These are phyloP conservation scores for Pristionchus japonicus DNA, from an alignment of 2,888 invertebrate species.

Conservation along the genomic window DNA sequence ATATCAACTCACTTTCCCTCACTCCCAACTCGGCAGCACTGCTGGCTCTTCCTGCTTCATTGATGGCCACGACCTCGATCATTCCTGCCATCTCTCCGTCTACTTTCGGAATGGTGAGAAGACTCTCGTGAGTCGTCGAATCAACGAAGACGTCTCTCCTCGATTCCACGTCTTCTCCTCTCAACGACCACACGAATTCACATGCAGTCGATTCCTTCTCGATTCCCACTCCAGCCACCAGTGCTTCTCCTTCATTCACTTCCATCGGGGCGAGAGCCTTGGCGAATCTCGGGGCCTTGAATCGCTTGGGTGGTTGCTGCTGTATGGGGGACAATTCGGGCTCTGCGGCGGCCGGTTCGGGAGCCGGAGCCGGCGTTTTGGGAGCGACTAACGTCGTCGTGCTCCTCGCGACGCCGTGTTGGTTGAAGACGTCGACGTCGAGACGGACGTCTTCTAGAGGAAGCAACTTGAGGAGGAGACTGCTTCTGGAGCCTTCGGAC, in stretches of 20 bases:
- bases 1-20: constrained; percentile 53
- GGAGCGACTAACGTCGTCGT: constrained; percentile 49
- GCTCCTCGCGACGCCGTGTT: constrained; percentile 52
- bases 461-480: constrained; percentile 51
- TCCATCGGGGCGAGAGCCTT: constrained; percentile 53
- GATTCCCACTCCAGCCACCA: constrained; percentile 56
- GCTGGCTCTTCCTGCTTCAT: constrained; percentile 61
- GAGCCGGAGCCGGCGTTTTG: background rate
- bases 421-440: constrained; percentile 55
- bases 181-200: constrained; percentile 66
- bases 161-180: constrained; percentile 55
- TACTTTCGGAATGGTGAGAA: constrained; percentile 57
- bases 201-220: constrained; percentile 60
- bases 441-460: constrained; percentile 49
- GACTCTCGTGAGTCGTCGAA: constrained; percentile 59
- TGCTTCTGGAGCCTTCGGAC: constrained; percentile 51
- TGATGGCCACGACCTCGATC: constrained; percentile 63
- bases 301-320: background rate
- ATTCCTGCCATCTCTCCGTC: constrained; percentile 56
- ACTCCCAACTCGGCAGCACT: constrained; percentile 57
- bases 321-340: background rate
- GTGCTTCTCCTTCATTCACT: constrained; percentile 51
- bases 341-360: background rate
- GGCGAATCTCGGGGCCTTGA: constrained; percentile 52
- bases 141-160: constrained; percentile 57